Evolutionary conservation across 2,113 vertebrate genomes (phyloP).

Genomic region (Malurus cyaneus): DNA sequence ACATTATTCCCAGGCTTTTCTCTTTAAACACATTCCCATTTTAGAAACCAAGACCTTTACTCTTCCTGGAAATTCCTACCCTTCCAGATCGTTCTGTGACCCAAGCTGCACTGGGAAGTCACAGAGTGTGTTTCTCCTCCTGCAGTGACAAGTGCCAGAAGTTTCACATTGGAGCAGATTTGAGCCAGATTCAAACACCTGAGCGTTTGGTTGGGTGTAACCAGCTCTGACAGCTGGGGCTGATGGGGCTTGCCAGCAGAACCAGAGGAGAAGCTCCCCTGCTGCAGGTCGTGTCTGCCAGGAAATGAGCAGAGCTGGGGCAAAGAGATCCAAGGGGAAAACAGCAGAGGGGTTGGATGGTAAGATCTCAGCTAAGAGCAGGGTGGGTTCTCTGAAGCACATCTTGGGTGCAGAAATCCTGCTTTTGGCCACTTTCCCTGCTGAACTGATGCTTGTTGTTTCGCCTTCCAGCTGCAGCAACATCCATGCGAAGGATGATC

Average conservation of each 20-base stretch:
- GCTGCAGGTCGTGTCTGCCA: rapidly evolving
- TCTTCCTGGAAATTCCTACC: neutral
- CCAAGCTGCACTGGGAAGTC: rapidly evolving
- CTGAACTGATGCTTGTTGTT: neutral
- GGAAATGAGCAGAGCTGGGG: neutral
- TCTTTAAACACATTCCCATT: neutral
- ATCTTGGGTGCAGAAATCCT: neutral
- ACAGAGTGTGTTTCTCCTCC: rapidly evolving
- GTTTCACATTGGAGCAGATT: rapidly evolving
- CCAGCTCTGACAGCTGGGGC: neutral
- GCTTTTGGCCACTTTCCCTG: neutral
- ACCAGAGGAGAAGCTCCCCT: neutral
- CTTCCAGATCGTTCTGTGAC: neutral
- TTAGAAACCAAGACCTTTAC: neutral
- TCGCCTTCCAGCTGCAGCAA: neutral
- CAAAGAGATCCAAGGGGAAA: neutral
- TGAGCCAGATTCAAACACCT: neutral
- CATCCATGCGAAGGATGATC: neutral
- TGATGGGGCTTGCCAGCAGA: neutral
- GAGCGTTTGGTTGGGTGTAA: rapidly evolving
- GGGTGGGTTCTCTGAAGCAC: neutral
- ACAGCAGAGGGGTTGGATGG: rapidly evolving
- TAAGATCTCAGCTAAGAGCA: rapidly evolving
- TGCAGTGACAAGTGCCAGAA: rapidly evolving
- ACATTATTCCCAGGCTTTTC: neutral